These are phyloP conservation scores for Chelmon rostratus DNA, from an alignment of 2,797 vertebrate species.

Conservation along the genomic window DNA sequence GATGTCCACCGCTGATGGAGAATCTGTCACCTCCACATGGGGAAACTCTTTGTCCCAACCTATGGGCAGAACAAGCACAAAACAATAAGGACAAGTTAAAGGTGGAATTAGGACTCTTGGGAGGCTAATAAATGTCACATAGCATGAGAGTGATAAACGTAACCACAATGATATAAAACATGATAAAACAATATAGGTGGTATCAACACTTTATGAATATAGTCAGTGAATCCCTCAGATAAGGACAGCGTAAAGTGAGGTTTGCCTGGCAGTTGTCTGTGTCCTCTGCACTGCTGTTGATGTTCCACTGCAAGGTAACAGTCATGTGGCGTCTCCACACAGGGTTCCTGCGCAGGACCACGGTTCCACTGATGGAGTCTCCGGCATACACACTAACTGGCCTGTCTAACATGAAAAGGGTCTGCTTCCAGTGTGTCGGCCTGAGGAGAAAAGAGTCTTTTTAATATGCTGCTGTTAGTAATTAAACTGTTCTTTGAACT, in stretches of 20 bases:
- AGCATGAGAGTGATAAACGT: conserved; percentile 7
- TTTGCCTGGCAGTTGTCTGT: conserved; percentile 71
- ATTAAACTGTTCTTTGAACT: no score
- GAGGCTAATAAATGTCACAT: background rate
- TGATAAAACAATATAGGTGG: background rate
- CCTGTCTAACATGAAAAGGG: conserved; percentile 88
- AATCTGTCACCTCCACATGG: conserved; percentile 81
- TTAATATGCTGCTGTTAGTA: no score
- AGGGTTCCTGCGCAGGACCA: conserved; percentile 84
- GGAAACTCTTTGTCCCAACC: conserved; percentile 78
- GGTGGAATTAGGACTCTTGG: background rate
- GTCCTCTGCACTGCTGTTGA: conserved; percentile 70
- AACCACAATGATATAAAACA: background rate
- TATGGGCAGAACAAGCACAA: conserved; percentile 27
- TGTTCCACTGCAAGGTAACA: conserved; percentile 83
- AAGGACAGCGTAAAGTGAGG: background rate
- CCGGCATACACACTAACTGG: conserved; percentile 76
- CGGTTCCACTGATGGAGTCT: conserved; percentile 80
- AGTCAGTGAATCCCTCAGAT: background rate
- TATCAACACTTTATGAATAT: background rate
- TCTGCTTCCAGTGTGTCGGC: conserved; percentile 91
- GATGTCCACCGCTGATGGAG: background rate
- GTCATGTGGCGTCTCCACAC: conserved; percentile 90
- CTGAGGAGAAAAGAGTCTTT: conserved; percentile 47
- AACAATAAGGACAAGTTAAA: background rate